phyloP scores from a whole-genome alignment of 2,888 invertebrate genomes.

The Drosophila percnosoma region DNA sequence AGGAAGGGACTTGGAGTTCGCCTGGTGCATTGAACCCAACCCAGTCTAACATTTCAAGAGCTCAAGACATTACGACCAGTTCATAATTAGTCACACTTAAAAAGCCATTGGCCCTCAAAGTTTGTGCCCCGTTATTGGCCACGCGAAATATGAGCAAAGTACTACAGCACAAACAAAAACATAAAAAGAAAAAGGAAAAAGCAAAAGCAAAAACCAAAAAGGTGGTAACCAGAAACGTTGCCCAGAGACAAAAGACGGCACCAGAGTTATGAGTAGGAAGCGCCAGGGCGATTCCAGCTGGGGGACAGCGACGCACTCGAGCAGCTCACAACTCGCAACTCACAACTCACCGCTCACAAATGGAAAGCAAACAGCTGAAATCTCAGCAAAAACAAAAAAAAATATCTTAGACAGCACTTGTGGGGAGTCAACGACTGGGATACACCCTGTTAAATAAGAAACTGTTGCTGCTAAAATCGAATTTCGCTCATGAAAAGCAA shows the following conservation, averaged over 20 bases:
- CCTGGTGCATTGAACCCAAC: constrained; percentile 58
- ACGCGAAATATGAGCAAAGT: constrained; percentile 67
- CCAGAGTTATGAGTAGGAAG: constrained; percentile 58
- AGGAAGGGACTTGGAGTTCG: neutral
- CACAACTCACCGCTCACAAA: constrained; percentile 40
- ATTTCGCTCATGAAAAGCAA: neutral
- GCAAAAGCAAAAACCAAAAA: constrained; percentile 23
- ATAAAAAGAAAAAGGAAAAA: neutral
- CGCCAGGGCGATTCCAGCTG: constrained; percentile 34
- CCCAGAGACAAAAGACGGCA: constrained; percentile 32
- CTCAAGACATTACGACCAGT: constrained; percentile 51
- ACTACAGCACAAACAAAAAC: constrained; percentile 7
- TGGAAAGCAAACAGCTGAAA: constrained; percentile 67
- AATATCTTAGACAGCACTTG: neutral
- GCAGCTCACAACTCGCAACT: constrained; percentile 35
- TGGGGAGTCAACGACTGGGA: neutral
- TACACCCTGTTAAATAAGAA: neutral
- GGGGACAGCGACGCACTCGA: constrained; percentile 34
- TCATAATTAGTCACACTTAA: constrained; percentile 80
- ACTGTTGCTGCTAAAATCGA: neutral
- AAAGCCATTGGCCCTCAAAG: constrained; percentile 75
- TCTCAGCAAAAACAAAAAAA: constrained; percentile 25
- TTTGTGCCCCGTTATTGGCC: constrained; percentile 66
- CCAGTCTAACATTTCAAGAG: constrained; percentile 53
- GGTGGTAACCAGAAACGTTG: constrained; percentile 59